Conservation (phyloP, 2,113 vertebrate genomes). For the Archocentrus centrarchus region DNA sequence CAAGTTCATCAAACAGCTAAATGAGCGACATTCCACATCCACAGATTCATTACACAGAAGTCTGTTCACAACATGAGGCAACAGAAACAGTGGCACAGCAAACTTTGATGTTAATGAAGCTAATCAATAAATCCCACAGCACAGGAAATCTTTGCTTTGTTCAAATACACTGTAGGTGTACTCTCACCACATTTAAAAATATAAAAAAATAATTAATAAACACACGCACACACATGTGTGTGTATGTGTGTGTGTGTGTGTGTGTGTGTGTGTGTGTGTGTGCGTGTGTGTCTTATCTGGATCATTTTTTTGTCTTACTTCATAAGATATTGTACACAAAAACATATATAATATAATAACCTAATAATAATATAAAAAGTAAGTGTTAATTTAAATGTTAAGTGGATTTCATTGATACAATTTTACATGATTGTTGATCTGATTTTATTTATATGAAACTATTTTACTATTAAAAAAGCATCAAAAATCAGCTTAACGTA, state of each 20-base stretch:
- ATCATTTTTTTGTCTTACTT: no score
- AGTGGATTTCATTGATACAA: no score
- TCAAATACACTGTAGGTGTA: background rate
- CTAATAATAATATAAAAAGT: no score
- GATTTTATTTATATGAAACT: background rate
- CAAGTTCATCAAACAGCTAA: constrained; percentile 53
- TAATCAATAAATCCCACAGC: background rate
- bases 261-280: no score
- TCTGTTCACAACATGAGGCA: background rate
- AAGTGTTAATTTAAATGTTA: no score
- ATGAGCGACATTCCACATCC: constrained; percentile 9
- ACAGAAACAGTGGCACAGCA: constrained; percentile 2
- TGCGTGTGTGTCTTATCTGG: no score
- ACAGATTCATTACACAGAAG: constrained; percentile 12
- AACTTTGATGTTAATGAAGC: background rate
- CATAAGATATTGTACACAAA: no score
- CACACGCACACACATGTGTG: no score
- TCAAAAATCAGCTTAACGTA: background rate
- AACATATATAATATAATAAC: no score
- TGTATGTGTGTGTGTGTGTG: no score
- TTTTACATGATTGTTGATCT: no score
- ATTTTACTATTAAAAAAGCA: background rate
- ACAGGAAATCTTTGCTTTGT: background rate
- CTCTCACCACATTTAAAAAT: background rate
- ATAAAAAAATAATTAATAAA: no score